Percentiles rank a stretch among this genome's conserved stretches.
These are phyloP conservation scores for Threskiornis aethiopicus DNA, from an alignment of 2,797 vertebrate genomes.

Conservation along the genomic window DNA sequence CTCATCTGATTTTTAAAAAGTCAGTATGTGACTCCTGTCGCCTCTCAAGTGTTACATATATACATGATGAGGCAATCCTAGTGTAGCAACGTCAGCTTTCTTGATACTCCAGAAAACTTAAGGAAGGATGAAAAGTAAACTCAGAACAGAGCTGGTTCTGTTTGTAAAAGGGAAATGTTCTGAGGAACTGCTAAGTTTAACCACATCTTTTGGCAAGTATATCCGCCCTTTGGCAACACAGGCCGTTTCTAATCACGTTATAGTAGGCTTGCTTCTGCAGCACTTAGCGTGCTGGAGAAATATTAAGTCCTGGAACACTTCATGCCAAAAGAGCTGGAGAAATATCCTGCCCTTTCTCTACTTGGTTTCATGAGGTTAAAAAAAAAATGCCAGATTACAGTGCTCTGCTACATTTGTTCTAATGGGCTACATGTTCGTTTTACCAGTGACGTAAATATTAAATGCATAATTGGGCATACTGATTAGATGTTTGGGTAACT, in stretches of 20 bases:
- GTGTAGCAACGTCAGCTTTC: not conserved
- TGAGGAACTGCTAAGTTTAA: not conserved
- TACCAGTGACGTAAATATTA: not conserved
- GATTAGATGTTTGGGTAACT: not conserved
- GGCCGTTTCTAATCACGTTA: not conserved
- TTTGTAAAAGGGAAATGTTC: not conserved
- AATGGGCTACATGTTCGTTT: not conserved
- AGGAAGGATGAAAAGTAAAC: not conserved
- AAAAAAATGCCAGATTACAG: not conserved
- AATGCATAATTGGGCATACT: not conserved
- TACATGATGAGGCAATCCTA: accelerated
- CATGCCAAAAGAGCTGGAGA: not conserved
- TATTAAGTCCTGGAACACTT: not conserved
- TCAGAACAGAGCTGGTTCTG: not conserved
- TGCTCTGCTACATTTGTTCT: not conserved
- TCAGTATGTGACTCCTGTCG: not conserved
- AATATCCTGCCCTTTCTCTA: not conserved
- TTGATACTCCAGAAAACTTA: not conserved
- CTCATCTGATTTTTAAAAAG: not conserved
- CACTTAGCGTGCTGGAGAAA: not conserved
- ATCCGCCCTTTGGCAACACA: not conserved
- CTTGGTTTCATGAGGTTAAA: not conserved
- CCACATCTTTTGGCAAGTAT: not conserved
- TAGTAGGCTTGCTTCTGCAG: not conserved
- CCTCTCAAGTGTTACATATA: not conserved